Base-by-base conservation (phyloP, 2,113 vertebrate species). In the Limanda limanda region DNA sequence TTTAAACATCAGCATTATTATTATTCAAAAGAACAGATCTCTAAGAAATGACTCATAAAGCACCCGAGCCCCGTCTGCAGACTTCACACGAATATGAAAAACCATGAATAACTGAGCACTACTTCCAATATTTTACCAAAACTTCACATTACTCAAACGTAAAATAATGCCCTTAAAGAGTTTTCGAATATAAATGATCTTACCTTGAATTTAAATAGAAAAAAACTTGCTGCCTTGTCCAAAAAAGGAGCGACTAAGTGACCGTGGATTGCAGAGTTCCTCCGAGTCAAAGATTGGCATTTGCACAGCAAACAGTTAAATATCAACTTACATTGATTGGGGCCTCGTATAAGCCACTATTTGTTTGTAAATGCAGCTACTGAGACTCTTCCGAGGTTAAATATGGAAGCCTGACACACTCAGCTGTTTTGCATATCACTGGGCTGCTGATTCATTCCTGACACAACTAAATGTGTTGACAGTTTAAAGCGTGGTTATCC, bases 291-390 rank as follows among this genome's bases (percentile, higher is more conserved):
- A 86, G 85, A 88, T 91, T 93, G 93, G 86, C 86, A 90, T 27
- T 86, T 70, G 78, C 87, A 78, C 89, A 89, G 89, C 73, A 80
- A 85, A 71, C 84, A 72, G 94, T 95, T 95, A 95, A 93, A 94
- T 79, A 93, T 94, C 93, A 95, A 95, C 94, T 91, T 86, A 40
- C 82, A 95, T 95, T 94, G 94, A 95, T 94, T 79, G 84, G 90
- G 76, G 83, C 89, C 86, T 91, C 74, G 78, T 91, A 79, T 86
- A 88, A 88, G 82, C 86, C 88, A 83, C 86, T 85, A 88, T 88
- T 89, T 92, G 87, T 92, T 89, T 87, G 87, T 88, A 89, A 91
- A 87, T 86, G 91, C 54, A 83, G 81, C 88, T 81, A 76, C 56
- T 52, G 78, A 91, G 83, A 79, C 79, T 88, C 70, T 68, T 68